Percentiles rank a stretch among this genome's conserved stretches.
These are phyloP conservation scores for Hyperoplus lanceolatus DNA, from an alignment of 2,797 vertebrate genomes.

Conservation along the genomic window DNA sequence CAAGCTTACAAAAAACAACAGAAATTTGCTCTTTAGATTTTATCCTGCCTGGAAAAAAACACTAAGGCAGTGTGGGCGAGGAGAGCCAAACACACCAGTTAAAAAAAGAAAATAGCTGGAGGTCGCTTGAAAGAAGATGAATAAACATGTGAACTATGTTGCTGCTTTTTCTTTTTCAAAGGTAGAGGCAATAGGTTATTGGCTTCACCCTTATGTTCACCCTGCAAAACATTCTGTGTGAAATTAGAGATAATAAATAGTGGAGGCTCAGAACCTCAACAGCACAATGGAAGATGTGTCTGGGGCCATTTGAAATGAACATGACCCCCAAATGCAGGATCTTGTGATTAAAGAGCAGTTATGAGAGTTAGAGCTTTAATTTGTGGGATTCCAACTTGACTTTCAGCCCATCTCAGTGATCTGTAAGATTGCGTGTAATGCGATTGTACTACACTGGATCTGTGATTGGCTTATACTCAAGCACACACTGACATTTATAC, in stretches of 20 bases:
- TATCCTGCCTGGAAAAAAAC: conserved; percentile 64
- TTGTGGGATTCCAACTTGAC: conserved; percentile 18
- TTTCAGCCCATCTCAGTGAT: conserved; percentile 18
- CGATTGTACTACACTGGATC: background rate
- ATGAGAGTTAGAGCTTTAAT: conserved; percentile 14
- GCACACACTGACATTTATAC: background rate
- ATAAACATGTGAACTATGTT: conserved; percentile 23
- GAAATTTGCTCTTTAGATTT: conserved; percentile 62
- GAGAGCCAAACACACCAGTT: conserved; percentile 57
- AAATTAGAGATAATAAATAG: conserved; percentile 18
- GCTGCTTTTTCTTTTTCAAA: background rate
- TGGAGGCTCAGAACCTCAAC: conserved; percentile 1
- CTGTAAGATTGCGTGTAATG: conserved; percentile 3
- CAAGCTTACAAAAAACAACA: conserved; percentile 50
- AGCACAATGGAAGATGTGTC: conserved; percentile 10
- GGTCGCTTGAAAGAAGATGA: conserved; percentile 47
- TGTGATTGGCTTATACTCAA: background rate
- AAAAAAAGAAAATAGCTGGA: conserved; percentile 59
- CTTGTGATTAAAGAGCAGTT: conserved; percentile 28
- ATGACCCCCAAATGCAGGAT: conserved; percentile 35
- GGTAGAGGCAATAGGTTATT: background rate
- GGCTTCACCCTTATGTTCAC: conserved; percentile 9
- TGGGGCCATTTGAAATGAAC: conserved; percentile 15
- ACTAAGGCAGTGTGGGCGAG: conserved; percentile 46
- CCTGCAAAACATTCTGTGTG: conserved; percentile 8